A percentile compares a stretch with the other conserved stretches of the same genome.
Evolutionary conservation across 1,140 invertebrate genomes (phyloP).

Genomic region (Ectropis grisescens): DNA sequence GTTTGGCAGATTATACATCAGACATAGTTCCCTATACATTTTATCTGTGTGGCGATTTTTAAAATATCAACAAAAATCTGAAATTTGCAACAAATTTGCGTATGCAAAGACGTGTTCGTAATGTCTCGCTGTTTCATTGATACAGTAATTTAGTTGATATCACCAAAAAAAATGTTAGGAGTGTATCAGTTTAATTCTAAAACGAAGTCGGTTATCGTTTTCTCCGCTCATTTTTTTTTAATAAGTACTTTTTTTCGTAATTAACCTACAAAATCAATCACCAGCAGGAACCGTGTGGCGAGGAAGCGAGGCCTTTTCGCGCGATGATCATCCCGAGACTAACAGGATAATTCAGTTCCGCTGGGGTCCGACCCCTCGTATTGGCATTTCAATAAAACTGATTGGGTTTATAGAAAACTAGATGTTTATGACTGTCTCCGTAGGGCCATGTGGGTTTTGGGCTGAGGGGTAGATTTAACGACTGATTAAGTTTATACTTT

Average conservation of each 20-base stretch:
- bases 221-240: slow-evolving; percentile 13
- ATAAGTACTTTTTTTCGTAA: not conserved
- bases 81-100: no score
- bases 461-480: no score
- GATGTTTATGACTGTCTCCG: not conserved
- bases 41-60: no score
- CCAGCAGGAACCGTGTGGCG: slow-evolving; percentile 14
- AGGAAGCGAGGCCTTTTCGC: slow-evolving; percentile 30
- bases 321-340: slow-evolving; percentile 26
- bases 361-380: slow-evolving; percentile 27
- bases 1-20: no score
- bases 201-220: not conserved
- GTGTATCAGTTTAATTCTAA: no score
- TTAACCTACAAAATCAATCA: slow-evolving; percentile 4
- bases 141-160: slow-evolving; percentile 1
- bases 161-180: slow-evolving; percentile 1
- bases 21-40: no score
- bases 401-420: not conserved
- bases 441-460: no score
- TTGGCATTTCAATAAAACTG: slow-evolving; percentile 19
- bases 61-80: no score
- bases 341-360: slow-evolving; percentile 34
- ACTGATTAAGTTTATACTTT: not conserved
- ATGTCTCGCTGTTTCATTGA: no score
- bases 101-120: no score